Base-by-base conservation (phyloP, 2,113 vertebrate species). In the Peromyscus polionotus region DNA sequence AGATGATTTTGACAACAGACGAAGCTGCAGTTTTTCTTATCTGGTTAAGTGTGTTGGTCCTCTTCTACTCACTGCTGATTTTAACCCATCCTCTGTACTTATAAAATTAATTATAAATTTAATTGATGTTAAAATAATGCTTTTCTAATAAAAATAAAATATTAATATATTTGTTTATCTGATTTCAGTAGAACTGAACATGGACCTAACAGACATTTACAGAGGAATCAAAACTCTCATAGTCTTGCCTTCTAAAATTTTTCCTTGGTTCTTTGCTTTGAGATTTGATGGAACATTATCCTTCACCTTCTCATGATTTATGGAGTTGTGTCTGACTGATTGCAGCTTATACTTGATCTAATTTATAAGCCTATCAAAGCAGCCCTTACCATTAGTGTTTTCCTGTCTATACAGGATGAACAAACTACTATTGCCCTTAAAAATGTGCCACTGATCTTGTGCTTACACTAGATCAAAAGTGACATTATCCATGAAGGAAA, bases 101-200 rank as follows among this genome's bases (percentile, higher is more conserved):
- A 11, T 51, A 76, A 45, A 83, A 83, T 31, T 63, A 87, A 73
- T 36, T 12, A 76, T 65, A 88, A 48, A 59, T 5, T 57, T 85
- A 77, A 91, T 39, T 86, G 17, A 77, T 45, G 12, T 83, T 91
- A 10, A 80, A 93, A 59, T 61, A 91, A 87, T 54, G 61, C 22
- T 57, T 93, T 28, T 67, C 79, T 76, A 76, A 61, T 89, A 91
- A 31, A 88, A 93, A 54, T 94, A 63, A 87, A 91, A 93, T 87
- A 7, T 89, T 81, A 93, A 42, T 86, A 2, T 77, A 5, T 87
- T 75, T 73, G 68, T 20, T 93, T 83, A 33, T 28, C 86, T 96
- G 22, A 75, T 85, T 96, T 96, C 48, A 80, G 42, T 24, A 87
- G 84, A 84, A 51, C 9, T 45, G 4, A 95, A 87, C 51, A n/a